phyloP scores from a whole-genome alignment of 1,140 invertebrate genomes.

The Drosophila trapezifrons region DNA sequence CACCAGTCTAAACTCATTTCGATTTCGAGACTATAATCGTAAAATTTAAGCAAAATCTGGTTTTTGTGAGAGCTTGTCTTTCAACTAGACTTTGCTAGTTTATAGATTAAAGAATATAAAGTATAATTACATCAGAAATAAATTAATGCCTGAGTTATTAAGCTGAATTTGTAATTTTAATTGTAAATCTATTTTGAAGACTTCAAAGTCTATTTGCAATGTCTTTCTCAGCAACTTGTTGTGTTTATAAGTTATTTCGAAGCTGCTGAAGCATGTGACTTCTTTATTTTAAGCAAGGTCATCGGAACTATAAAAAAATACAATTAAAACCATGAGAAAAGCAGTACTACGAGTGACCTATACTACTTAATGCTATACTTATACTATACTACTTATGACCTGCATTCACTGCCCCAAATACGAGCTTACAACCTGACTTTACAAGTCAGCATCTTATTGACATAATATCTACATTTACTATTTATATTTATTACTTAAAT shows the following conservation, averaged over 20 bases:
- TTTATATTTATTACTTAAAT: too few species aligned
- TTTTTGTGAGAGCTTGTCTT: slow-evolving; percentile 1
- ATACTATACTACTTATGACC: too few species aligned
- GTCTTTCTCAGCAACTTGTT: slow-evolving; percentile 1
- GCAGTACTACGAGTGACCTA: neutral
- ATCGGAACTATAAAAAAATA: neutral
- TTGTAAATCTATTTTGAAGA: too few species aligned
- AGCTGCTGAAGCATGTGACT: neutral
- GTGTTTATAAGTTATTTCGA: neutral
- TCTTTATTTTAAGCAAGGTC: slow-evolving; percentile 5
- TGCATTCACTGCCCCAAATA: neutral
- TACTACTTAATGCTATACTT: too few species aligned
- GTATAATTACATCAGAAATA: neutral
- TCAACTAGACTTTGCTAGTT: neutral
- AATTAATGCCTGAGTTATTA: neutral
- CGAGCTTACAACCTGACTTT: neutral
- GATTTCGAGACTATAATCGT: neutral
- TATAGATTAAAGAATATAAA: neutral
- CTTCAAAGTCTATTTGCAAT: neutral
- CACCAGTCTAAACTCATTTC: neutral
- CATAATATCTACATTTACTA: slow-evolving; percentile 7
- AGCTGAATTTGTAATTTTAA: neutral
- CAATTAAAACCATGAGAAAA: neutral
- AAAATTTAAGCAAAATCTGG: neutral
- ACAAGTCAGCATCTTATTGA: slow-evolving; percentile 7